Evolutionary conservation across 2,888 invertebrate species (phyloP).

Genomic region (Erebia palarica): DNA sequence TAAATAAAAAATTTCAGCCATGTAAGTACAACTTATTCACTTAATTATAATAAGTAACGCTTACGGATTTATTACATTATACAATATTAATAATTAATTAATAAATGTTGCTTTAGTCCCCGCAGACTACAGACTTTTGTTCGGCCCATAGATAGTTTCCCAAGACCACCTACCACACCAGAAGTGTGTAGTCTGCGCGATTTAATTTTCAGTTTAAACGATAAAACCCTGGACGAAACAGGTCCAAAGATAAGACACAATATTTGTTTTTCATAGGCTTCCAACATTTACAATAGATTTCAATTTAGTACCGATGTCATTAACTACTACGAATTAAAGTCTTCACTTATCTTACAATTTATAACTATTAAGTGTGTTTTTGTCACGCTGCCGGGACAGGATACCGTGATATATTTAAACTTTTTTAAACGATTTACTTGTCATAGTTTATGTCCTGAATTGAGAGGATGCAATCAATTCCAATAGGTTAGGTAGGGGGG

Average conservation of each 20-base stretch:
- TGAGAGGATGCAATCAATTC: too few species aligned
- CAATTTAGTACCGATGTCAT: conserved; percentile 43
- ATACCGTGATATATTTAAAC: background rate
- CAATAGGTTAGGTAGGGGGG: too few species aligned
- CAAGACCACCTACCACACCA: background rate
- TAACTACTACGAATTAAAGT: conserved; percentile 34
- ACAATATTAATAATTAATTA: conserved; percentile 18
- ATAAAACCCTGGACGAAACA: conserved; percentile 3
- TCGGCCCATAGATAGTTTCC: background rate
- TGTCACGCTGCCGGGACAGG: conserved; percentile 1
- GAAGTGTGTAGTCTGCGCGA: background rate
- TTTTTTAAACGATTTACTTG: too few species aligned
- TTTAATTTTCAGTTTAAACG: conserved; percentile 34
- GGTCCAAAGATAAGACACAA: conserved; percentile 36
- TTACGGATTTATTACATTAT: conserved; percentile 27
- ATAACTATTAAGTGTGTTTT: conserved; percentile 14
- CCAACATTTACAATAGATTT: conserved; percentile 44
- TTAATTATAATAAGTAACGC: conserved; percentile 36
- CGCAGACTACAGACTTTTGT: background rate
- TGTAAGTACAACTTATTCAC: conserved; percentile 31
- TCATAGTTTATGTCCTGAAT: too few species aligned
- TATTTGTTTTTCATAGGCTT: conserved; percentile 34
- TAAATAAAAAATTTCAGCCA: conserved; percentile 32
- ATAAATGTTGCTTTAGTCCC: background rate
- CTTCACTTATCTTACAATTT: conserved; percentile 36